Evolutionary conservation across 1,140 invertebrate genomes (phyloP), one percentile per base, ranked within the genome.

Genomic region (Cardiocondyla obscurior): DNA sequence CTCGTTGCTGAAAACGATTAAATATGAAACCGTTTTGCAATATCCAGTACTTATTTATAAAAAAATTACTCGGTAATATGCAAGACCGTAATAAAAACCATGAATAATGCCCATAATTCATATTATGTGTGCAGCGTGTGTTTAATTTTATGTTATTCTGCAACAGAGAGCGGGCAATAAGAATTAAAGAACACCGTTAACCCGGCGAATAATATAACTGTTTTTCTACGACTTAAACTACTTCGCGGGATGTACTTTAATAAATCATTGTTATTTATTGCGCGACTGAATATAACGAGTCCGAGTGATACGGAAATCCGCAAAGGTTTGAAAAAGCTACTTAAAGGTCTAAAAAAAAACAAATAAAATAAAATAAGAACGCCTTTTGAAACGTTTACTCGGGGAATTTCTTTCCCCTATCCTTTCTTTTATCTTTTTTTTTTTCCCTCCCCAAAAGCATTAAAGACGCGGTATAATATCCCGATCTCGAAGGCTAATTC

Each of bases 61-160:
- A 42, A n/a, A 49, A 22, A 49, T 62, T 62, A 76, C 46, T 62
- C 55, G 16, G 12, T 67, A 28, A 77, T 42, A 39, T 39, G 30
- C 60, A 30, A 33, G 39, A 49, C 14, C 39, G 44, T 51, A 25
- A 49, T 3, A 16, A 36, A 65, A 77, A 65, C 33, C 10, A 19
- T 6, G 46, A 39, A 22, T 39, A 36, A 28, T 67, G n/a, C n/a
- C 14, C 53, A 16, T 28, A 12, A 0, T 65, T 39, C 22, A 36
- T 53, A n/a, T 19, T 10, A 67, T 3, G 10, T 12, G 33, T 8
- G 7, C 3, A 39, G 39, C 19, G 30, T 64, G 33, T 49, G 22
- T 67, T 69, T 79, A 67, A 79, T 79, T 79, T 79, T 69, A 64
- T n/a, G 30, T 53, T 64, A 76, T 67, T 28, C 5, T 28, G 33